Evolutionary conservation across 2,888 invertebrate genomes (phyloP).

Genomic region (Synanthedon vespiformis): DNA sequence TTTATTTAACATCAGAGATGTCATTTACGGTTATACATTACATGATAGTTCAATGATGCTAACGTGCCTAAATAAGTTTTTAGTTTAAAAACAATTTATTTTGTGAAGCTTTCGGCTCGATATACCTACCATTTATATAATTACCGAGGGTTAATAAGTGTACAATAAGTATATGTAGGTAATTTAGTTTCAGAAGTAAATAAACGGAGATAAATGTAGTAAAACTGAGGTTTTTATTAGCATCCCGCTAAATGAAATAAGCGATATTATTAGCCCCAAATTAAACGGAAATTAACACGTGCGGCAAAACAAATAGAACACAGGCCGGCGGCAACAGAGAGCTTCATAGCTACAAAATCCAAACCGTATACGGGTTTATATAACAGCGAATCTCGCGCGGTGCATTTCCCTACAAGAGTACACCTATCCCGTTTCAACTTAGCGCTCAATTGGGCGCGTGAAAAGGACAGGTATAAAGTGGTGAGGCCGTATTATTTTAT

Average conservation of each 20-base stretch:
- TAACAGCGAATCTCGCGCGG: constrained; percentile 45
- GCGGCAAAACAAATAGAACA: constrained; percentile 36
- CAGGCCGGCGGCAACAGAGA: constrained; percentile 19
- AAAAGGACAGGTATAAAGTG: constrained; percentile 41
- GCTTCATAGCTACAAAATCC: constrained; percentile 28
- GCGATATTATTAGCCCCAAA: constrained; percentile 33
- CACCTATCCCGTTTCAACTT: constrained; percentile 29
- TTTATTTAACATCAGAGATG: too few relatives aligned
- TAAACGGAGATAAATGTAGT: too few relatives aligned
- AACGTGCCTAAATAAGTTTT: too few relatives aligned
- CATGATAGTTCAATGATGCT: too few relatives aligned
- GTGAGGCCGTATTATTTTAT: constrained; percentile 51
- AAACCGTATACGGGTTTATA: constrained; percentile 13
- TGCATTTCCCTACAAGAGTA: constrained; percentile 38
- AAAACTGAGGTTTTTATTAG: constrained; percentile 11
- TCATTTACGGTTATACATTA: too few relatives aligned
- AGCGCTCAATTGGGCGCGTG: constrained; percentile 11
- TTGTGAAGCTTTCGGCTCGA: too few relatives aligned
- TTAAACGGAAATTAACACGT: constrained; percentile 52
- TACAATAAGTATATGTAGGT: too few relatives aligned
- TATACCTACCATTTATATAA: too few relatives aligned
- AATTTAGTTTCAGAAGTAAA: too few relatives aligned
- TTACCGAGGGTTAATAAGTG: too few relatives aligned
- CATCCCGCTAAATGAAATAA: constrained; percentile 14
- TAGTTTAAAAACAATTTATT: too few relatives aligned